Evolutionary conservation across 2,888 invertebrate genomes (phyloP), one percentile per base, ranked within the genome.

Genomic region (Dioctria linearis): DNA sequence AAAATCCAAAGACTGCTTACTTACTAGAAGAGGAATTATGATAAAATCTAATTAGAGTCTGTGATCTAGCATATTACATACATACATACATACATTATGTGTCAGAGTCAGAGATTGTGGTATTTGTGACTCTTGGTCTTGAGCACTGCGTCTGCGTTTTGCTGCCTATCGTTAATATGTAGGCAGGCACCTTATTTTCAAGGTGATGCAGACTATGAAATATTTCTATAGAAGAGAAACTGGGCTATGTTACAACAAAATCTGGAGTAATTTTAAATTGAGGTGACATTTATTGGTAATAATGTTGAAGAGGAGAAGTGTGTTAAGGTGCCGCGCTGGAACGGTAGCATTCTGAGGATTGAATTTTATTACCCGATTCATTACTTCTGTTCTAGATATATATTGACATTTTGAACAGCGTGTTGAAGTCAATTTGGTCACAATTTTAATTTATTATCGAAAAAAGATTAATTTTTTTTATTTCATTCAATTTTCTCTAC

Each of bases 41-140:
- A 76, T 76, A 76, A 76, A 76, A 76, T 76, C 63, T 76, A 76
- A 76, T 76, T 76, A 76, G 76, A 25, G 25, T 25, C 25, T 37
- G 39, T 11, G 61, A 76, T 61, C 63, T 25, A 25, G 25, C 25
- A 25, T 25, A 25, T 25, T 25, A 25, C 25, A 25, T 25, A 25
- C 25, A 25, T 25, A 25, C 0, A 25, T n/a, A n/a, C n/a, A n/a
- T n/a, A n/a, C n/a, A n/a, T n/a, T n/a, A n/a, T 25, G 25, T 25
- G 2, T 2, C 25, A 25, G 25, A 25, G 25, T 2, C 25, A 25
- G 25, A 25, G 25, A 25, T 76, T 76, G 76, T 46, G 76, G 63
- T 76, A 63, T 75, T 75, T 75, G 54, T 71, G 39, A 54, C 71
- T 42, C 1, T 25, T 25, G 25, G 25, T 25, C 25, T 25, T 25